Evolutionary conservation across 2,797 vertebrate species (phyloP).

Genomic region (Carapus acus): DNA sequence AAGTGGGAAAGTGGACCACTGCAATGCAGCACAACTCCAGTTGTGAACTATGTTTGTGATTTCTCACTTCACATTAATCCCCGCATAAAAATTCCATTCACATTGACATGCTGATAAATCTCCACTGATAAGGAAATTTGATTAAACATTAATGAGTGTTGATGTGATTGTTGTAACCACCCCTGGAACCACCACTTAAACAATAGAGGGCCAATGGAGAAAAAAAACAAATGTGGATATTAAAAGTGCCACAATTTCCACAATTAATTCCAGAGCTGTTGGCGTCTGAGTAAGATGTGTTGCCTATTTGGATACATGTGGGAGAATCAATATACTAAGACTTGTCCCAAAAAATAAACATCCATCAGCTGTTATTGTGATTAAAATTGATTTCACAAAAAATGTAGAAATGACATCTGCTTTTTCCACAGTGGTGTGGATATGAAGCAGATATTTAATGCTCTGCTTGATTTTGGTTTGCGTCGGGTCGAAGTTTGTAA

Average conservation of each 20-base stretch:
- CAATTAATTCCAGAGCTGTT: neutral
- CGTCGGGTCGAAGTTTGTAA: constrained; percentile 1
- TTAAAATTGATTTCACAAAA: constrained; percentile 1
- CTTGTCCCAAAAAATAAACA: constrained; percentile 5
- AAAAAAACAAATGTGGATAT: neutral
- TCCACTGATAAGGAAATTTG: neutral
- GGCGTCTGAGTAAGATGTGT: neutral
- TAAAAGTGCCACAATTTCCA: neutral
- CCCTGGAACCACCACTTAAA: constrained; percentile 2
- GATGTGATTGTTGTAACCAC: constrained; percentile 8
- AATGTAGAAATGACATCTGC: neutral
- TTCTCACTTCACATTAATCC: constrained; percentile 1
- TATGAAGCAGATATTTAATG: constrained; percentile 12
- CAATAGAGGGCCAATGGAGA: neutral
- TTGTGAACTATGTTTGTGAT: neutral
- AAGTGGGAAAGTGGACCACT: constrained; percentile 9
- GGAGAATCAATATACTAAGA: neutral
- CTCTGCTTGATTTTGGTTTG: neutral
- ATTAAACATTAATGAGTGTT: neutral
- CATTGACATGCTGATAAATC: neutral
- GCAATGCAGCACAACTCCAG: constrained; percentile 14
- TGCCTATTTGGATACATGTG: neutral
- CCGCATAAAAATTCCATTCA: neutral
- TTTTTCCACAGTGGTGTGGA: constrained; percentile 19
- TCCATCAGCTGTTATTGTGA: constrained; percentile 4